phyloP scores from a whole-genome alignment of 2,797 vertebrate species.

The Eidolon dupreanum region DNA sequence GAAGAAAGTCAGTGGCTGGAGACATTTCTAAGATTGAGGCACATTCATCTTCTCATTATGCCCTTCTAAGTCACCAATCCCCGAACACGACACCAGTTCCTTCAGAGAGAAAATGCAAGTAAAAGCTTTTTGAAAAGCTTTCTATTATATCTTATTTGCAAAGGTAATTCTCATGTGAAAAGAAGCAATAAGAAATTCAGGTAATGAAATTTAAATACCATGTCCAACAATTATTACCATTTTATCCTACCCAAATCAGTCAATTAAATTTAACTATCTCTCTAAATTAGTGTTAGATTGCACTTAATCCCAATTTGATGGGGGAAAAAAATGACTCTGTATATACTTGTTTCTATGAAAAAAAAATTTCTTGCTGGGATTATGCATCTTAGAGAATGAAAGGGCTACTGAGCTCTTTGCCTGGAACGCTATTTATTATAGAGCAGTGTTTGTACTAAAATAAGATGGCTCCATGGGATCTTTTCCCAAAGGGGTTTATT shows the following conservation, averaged over 20 bases:
- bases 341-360: conserved; percentile 65
- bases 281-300: conserved; percentile 78
- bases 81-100: neutral
- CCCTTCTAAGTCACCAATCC: neutral
- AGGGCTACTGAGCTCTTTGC: neutral
- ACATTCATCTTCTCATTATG: conserved; percentile 38
- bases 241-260: conserved; percentile 75
- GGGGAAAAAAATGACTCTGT: conserved; percentile 54
- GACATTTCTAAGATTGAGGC: neutral
- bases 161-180: conserved; percentile 59
- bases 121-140: conserved; percentile 20
- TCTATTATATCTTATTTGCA: neutral
- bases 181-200: conserved; percentile 69
- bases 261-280: conserved; percentile 63
- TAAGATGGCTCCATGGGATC: neutral
- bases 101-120: conserved; percentile 10
- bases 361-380: conserved; percentile 60
- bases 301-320: conserved; percentile 79
- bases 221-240: conserved; percentile 68
- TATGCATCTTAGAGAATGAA: conserved; percentile 40
- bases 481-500: neutral
- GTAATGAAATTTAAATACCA: conserved; percentile 69
- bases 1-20: conserved; percentile 46
- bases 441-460: neutral
- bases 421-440: neutral